These are phyloP conservation scores for Rhadina sibilatrix DNA, from an alignment of 2,113 vertebrate genomes.

Conservation along the genomic window DNA sequence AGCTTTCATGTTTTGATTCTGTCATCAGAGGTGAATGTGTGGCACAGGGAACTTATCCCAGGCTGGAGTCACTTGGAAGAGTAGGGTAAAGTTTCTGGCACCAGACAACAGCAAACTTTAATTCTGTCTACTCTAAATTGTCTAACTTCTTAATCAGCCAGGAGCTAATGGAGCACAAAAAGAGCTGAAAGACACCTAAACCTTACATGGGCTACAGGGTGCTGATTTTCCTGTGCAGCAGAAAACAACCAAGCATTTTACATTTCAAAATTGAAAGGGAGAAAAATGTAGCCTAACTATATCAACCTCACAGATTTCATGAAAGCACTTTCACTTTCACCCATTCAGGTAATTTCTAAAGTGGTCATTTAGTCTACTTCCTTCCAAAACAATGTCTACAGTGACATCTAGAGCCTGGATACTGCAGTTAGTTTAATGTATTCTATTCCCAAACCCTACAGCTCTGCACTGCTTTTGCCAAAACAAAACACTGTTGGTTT, in stretches of 20 bases:
- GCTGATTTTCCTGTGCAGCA: not conserved
- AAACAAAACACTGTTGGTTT: not conserved
- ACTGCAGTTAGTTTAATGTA: not conserved
- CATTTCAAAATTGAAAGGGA: not conserved
- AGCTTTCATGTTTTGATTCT: not conserved
- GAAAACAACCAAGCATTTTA: not conserved
- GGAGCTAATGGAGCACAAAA: not conserved
- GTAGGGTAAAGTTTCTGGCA: not conserved
- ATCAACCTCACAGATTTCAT: not conserved
- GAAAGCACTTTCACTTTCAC: not conserved
- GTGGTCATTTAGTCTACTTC: not conserved
- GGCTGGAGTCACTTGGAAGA: not conserved
- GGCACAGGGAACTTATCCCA: not conserved
- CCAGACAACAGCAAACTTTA: not conserved
- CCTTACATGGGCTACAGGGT: not conserved
- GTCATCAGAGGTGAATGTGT: not conserved
- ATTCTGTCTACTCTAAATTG: not conserved
- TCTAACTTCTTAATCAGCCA: not conserved
- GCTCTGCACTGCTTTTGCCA: not conserved
- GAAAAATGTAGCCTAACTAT: not conserved
- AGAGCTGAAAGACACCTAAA: not conserved
- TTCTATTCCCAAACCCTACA: not conserved
- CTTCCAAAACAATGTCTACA: constrained; percentile 18
- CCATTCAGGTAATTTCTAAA: not conserved
- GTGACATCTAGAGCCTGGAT: constrained; percentile 55